phyloP scores from a whole-genome alignment of 2,797 vertebrate genomes.

The Choloepus didactylus region DNA sequence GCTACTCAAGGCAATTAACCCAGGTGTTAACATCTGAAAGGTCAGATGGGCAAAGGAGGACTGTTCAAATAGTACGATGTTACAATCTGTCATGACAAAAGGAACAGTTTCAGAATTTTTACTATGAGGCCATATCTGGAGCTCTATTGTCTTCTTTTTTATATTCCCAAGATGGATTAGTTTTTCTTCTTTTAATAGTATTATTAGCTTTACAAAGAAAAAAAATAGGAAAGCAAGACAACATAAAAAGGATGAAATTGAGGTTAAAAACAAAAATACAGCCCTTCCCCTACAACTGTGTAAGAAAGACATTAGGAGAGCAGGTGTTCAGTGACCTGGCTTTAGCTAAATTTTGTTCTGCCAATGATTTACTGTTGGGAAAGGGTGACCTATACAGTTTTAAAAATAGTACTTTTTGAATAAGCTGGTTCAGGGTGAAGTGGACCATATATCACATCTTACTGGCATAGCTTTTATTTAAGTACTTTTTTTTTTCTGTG shows the following conservation, averaged over 20 bases:
- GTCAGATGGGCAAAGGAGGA: conserved; percentile 15
- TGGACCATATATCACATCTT: conserved; percentile 6
- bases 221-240: background rate
- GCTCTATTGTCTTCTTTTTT: background rate
- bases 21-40: conserved; percentile 43
- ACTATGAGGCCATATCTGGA: background rate
- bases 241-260: conserved; percentile 2
- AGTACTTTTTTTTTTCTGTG: background rate
- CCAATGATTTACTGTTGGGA: conserved; percentile 69
- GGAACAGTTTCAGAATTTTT: conserved; percentile 29
- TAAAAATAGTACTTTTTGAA: conserved; percentile 70
- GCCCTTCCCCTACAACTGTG: background rate
- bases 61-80: background rate
- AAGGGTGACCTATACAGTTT: conserved; percentile 64
- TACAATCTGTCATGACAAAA: conserved; percentile 12
- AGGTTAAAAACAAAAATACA: conserved; percentile 24
- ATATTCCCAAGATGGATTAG: background rate
- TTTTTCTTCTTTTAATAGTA: conserved; percentile 12
- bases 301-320: conserved; percentile 5
- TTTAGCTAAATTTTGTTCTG: conserved; percentile 67
- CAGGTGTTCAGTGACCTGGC: conserved; percentile 22
- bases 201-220: background rate
- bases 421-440: background rate
- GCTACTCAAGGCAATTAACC: background rate
- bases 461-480: conserved; percentile 39